Base-by-base conservation (phyloP, 30 jellyfish, hydroid and myxozoan genomes). In the Haliclystus octoradiatus region DNA sequence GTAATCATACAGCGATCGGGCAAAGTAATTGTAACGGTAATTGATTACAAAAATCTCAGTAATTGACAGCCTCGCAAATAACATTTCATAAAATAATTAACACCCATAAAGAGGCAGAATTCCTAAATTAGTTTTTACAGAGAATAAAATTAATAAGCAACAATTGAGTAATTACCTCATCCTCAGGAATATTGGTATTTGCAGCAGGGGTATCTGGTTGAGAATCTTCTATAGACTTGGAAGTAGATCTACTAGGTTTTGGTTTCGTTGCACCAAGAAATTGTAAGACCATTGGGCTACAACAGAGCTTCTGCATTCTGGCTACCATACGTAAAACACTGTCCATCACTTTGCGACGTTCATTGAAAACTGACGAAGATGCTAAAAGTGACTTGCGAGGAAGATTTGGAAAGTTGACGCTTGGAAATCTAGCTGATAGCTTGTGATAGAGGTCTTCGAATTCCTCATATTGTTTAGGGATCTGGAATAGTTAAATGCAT, bases 211-310 rank as follows among this genome's bases (percentile, higher is more conserved):
- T n/a, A n/a, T n/a, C n/a, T n/a, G n/a, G n/a, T n/a, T n/a, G n/a
- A n/a, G n/a, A n/a, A n/a, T 40, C 57, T 40, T 40, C 57, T 40
- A 5, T 40, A 19, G 57, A 9, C 19, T 40, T 40, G 19, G 57
- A 40, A 40, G 57, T 40, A 19, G 9, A n/a, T n/a, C n/a, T 9
- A 40, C 57, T 40, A 5, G 57, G 62, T 24, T 63, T 62, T 4
- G 86, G 94, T 57, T 68, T 73, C 31, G 72, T 33, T 0, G 73
- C 94, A 7, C 92, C 92, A 34, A 88, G 84, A 52, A 88, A 88
- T 26, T 91, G 75, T 14, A 88, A 84, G 28, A 88, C 78, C 97
- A 88, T 88, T 24, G 97, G 97, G 34, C 97, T 88, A 47, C 94
- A 79, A 60, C 97, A 74, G 24, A 88, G 83, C 76, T 88, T 88